Percentiles rank a stretch among this genome's conserved stretches.
These are phyloP conservation scores for Thryonomys swinderianus DNA, from an alignment of 2,113 vertebrate species.

Conservation along the genomic window DNA sequence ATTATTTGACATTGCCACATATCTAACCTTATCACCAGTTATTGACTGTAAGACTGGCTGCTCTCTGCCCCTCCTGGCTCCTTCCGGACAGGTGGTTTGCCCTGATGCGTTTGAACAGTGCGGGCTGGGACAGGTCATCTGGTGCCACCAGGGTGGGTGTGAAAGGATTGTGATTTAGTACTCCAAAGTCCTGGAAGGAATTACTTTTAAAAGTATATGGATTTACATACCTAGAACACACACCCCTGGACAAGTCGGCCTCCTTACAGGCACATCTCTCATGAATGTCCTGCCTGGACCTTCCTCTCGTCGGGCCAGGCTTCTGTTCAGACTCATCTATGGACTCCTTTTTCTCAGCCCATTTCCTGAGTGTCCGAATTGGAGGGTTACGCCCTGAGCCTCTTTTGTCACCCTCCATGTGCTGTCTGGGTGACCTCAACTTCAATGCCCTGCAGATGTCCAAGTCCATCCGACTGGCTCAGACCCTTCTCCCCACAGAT, in stretches of 20 bases:
- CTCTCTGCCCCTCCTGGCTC: slow-evolving; percentile 69
- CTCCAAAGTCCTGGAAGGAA: slow-evolving; percentile 20
- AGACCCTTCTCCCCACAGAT: neutral
- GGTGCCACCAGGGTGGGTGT: neutral
- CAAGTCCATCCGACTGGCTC: neutral
- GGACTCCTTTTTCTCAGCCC: neutral
- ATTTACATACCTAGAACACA: neutral
- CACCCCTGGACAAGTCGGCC: neutral
- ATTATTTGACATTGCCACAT: slow-evolving; percentile 71
- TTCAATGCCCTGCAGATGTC: neutral
- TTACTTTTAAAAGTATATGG: neutral
- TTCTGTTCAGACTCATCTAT: neutral
- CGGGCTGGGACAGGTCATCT: slow-evolving; percentile 42
- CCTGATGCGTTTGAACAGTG: slow-evolving; percentile 36
- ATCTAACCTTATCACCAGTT: slow-evolving; percentile 73
- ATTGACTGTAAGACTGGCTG: slow-evolving; percentile 46
- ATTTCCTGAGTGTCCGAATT: neutral
- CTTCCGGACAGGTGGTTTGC: slow-evolving; percentile 77
- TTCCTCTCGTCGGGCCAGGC: neutral
- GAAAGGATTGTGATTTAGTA: slow-evolving; percentile 31
- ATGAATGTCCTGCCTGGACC: neutral
- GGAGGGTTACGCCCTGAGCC: neutral
- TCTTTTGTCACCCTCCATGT: neutral
- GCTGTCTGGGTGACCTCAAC: neutral
- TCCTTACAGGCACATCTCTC: neutral